Conservation (phyloP, 2,113 vertebrate genomes). For the Ceyx cyanopectus region DNA sequence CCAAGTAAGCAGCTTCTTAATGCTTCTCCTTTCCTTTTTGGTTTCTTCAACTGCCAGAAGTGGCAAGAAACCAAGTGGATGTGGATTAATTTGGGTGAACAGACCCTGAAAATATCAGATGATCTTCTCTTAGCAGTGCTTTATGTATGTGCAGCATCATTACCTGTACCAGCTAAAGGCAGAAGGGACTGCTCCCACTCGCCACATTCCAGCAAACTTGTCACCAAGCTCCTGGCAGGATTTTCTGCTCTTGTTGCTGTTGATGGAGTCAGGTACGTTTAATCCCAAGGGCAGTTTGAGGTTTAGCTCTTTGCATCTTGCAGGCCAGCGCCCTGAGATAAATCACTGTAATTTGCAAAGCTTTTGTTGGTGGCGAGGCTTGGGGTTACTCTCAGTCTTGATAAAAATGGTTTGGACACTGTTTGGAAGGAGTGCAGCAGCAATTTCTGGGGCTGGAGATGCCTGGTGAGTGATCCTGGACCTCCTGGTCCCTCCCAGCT, state of each 20-base stretch:
- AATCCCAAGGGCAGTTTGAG: neutral
- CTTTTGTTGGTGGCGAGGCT: neutral
- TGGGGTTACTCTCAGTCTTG: neutral
- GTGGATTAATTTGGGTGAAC: neutral
- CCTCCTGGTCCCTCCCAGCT: neutral
- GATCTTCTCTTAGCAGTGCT: neutral
- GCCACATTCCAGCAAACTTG: neutral
- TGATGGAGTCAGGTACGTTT: neutral
- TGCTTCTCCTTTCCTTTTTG: neutral
- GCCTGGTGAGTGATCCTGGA: accelerated
- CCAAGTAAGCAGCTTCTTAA: neutral
- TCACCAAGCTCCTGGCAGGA: neutral
- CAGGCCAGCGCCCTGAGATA: neutral
- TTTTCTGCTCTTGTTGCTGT: neutral
- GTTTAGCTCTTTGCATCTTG: neutral
- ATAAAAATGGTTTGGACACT: neutral
- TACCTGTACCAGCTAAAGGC: neutral
- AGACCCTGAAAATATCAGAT: neutral
- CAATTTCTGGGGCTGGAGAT: neutral
- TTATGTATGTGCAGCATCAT: accelerated
- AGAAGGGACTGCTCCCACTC: neutral
- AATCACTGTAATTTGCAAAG: neutral
- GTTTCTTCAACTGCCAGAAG: neutral
- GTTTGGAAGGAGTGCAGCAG: neutral
- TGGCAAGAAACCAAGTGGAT: neutral